Evolutionary conservation across 2,888 invertebrate species (phyloP).

Genomic region (Peribatodes rhomboidaria): DNA sequence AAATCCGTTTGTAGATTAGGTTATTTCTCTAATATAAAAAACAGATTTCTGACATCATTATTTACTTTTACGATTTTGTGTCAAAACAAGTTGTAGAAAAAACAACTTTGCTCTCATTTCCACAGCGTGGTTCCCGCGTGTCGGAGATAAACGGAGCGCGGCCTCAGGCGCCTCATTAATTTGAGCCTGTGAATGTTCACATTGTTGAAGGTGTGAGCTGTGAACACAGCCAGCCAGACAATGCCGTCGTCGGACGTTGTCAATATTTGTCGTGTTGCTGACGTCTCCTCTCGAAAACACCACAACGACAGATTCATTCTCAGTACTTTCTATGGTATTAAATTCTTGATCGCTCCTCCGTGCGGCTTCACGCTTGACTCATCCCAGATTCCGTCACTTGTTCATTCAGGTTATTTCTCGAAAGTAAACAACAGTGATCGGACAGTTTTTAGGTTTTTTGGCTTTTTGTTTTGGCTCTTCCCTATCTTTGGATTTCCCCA

Average conservation of each 20-base stretch:
- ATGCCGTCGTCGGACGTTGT: constrained; percentile 52
- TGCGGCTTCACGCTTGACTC: constrained; percentile 32
- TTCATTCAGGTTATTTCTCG: constrained; percentile 15
- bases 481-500: background rate
- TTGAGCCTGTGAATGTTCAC: constrained; percentile 47
- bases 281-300: constrained; percentile 56
- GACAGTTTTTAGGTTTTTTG: constrained; percentile 4
- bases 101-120: constrained; percentile 36
- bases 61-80: constrained; percentile 30
- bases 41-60: constrained; percentile 27
- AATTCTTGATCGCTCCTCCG: background rate
- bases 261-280: constrained; percentile 66
- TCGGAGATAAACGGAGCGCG: constrained; percentile 20
- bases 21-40: constrained; percentile 1
- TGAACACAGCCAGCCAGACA: constrained; percentile 48
- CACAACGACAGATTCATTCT: constrained; percentile 14
- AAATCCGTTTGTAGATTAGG: background rate
- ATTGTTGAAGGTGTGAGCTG: constrained; percentile 46
- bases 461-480: background rate
- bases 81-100: constrained; percentile 33
- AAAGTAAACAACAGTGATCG: constrained; percentile 12
- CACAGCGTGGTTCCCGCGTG: constrained; percentile 35
- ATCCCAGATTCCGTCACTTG: constrained; percentile 16
- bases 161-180: constrained; percentile 28
- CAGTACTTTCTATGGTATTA: background rate